Percentiles rank a stretch among this genome's conserved stretches.
These are phyloP conservation scores for Drosophila mercatorum DNA, from an alignment of 2,888 invertebrate species.

Conservation along the genomic window DNA sequence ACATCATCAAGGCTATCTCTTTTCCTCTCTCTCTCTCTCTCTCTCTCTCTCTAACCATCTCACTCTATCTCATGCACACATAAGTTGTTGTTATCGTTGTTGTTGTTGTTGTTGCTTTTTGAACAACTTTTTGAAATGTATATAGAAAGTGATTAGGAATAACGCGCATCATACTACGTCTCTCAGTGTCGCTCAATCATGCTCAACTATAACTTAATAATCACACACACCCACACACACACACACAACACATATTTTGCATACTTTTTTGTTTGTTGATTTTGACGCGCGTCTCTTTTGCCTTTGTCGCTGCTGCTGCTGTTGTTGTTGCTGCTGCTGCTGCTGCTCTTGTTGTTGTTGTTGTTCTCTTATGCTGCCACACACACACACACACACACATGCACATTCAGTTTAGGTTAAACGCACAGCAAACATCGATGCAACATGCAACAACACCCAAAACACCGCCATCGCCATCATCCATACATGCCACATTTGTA, in stretches of 20 bases:
- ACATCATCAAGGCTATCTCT: neutral
- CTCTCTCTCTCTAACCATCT: neutral
- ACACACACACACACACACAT: neutral
- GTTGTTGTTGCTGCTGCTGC: conserved; percentile 2
- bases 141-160: neutral
- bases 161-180: neutral
- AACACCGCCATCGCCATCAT: conserved; percentile 1
- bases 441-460: neutral
- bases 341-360: conserved; percentile 39
- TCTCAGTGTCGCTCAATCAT: neutral
- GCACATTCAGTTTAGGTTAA: neutral
- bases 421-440: conserved; percentile 3
- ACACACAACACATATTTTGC: conserved; percentile 13
- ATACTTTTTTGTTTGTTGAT: conserved; percentile 21
- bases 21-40: neutral
- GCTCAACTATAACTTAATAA: neutral
- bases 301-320: conserved; percentile 28
- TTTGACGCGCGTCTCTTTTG: conserved; percentile 21
- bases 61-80: conserved; percentile 27
- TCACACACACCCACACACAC: neutral
- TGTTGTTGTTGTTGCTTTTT: conserved; percentile 13
- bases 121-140: neutral
- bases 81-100: conserved; percentile 7
- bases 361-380: conserved; percentile 33
- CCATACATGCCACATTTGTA: conserved; percentile 20